Base-by-base conservation (phyloP, 2,113 vertebrate species). In the Oreocharis arfaki region DNA sequence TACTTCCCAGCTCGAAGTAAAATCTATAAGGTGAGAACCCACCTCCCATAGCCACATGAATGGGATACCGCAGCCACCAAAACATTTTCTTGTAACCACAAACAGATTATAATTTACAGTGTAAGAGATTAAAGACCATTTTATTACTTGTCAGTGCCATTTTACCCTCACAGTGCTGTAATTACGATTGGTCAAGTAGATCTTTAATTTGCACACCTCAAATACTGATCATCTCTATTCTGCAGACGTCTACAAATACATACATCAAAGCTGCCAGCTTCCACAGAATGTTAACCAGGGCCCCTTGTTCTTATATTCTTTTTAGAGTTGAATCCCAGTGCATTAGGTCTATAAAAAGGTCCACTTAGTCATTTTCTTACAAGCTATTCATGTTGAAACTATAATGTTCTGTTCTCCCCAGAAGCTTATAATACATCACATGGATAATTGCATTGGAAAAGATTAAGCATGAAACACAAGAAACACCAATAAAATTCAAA, bases 361-460 rank as follows among this genome's bases (percentile, higher is more conserved):
- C 84, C 93, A 95, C 95, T 97, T 95, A 96, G 94, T 96, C 84
- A 97, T 96, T 96, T 97, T 97, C 93, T 97, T 87, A 96, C 57
- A 61, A 85, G 63, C 59, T 87, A 96, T 93, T 95, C 89, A 37
- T 71, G 95, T 74, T 96, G 92, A 92, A 95, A 92, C 84, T 89
- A 90, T 83, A 96, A 93, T 44, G 42, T 84, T 90, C 78, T 95
- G 60, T 91, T 75, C 75, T 88, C 85, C 86, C 53, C 50, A 22
- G 93, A 95, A 97, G 90, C 94, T 95, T 96, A 60, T 93, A 97
- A 96, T 89, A 92, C 27, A 89, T 96, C 84, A 95, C 65, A 83
- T 47, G 60, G 73, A 95, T 88, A 87, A 84, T 22, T 88, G 55
- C 77, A 81, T 94, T 95, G 55, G 33, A 94, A 87, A 95, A 94